These are phyloP conservation scores for Phrynocephalus forsythii DNA, from an alignment of 2,797 vertebrate species.

Conservation along the genomic window DNA sequence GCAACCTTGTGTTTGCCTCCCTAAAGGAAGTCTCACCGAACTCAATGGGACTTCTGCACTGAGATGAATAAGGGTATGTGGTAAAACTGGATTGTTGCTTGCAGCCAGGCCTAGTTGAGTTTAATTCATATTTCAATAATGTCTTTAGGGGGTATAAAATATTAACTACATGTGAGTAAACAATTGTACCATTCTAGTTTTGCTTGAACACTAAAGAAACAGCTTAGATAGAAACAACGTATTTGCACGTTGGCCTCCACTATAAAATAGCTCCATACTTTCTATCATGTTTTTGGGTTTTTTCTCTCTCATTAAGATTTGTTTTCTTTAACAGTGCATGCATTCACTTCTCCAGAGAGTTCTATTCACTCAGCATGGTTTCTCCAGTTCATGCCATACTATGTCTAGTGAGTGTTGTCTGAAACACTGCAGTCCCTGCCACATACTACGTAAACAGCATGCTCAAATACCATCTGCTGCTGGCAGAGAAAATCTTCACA, in stretches of 20 bases:
- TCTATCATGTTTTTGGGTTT: not conserved
- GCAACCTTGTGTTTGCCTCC: not conserved
- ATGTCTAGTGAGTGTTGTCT: not conserved
- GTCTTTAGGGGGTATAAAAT: not conserved
- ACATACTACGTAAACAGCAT: not conserved
- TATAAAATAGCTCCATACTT: not conserved
- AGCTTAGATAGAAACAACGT: not conserved
- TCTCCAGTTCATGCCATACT: not conserved
- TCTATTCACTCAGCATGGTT: not conserved
- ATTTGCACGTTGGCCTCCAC: not conserved
- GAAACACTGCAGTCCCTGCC: not conserved
- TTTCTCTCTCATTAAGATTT: not conserved
- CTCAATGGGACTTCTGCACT: too few relatives aligned
- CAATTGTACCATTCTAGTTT: not conserved
- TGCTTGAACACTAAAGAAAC: not conserved
- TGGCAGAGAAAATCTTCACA: not conserved
- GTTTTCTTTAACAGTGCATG: constrained; percentile 58
- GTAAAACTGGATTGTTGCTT: not conserved
- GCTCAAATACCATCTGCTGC: not conserved
- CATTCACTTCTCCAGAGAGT: constrained; percentile 17
- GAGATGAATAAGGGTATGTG: too few relatives aligned
- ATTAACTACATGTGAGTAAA: too few relatives aligned
- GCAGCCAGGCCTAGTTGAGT: too few relatives aligned
- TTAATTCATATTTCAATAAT: not conserved
- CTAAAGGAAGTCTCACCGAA: not conserved